These are phyloP conservation scores for Apus apus DNA, from an alignment of 2,113 vertebrate species.

Conservation along the genomic window DNA sequence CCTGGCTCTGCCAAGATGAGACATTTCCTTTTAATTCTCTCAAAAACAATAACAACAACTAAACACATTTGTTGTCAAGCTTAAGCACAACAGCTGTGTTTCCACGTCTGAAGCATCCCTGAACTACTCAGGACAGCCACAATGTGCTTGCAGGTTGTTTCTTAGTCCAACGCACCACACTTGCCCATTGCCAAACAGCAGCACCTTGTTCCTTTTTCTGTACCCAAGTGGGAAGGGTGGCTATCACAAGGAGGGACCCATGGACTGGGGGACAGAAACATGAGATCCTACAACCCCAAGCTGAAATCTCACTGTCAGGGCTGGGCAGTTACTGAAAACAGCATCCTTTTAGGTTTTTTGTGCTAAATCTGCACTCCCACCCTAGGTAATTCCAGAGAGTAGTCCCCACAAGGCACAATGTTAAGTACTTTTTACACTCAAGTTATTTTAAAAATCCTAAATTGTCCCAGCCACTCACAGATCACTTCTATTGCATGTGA, in stretches of 20 bases:
- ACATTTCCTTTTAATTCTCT: neutral
- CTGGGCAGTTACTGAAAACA: neutral
- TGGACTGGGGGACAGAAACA: neutral
- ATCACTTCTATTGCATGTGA: neutral
- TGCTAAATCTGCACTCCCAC: neutral
- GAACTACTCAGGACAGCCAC: accelerated
- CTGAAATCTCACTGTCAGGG: neutral
- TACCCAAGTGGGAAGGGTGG: neutral
- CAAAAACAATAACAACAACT: neutral
- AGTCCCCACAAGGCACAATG: accelerated
- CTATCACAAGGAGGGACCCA: neutral
- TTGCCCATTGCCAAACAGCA: accelerated
- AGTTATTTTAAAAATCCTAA: neutral
- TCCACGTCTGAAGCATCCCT: neutral
- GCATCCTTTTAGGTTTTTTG: neutral
- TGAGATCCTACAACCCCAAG: neutral
- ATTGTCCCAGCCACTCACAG: neutral
- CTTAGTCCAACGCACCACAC: neutral
- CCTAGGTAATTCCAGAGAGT: neutral
- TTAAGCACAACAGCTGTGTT: neutral
- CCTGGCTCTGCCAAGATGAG: neutral
- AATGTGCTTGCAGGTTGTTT: neutral
- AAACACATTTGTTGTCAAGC: accelerated
- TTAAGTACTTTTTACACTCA: neutral
- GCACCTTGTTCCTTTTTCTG: accelerated